phyloP scores from a whole-genome alignment of 2,888 invertebrate species.

The Drosophila subsilvestris region DNA sequence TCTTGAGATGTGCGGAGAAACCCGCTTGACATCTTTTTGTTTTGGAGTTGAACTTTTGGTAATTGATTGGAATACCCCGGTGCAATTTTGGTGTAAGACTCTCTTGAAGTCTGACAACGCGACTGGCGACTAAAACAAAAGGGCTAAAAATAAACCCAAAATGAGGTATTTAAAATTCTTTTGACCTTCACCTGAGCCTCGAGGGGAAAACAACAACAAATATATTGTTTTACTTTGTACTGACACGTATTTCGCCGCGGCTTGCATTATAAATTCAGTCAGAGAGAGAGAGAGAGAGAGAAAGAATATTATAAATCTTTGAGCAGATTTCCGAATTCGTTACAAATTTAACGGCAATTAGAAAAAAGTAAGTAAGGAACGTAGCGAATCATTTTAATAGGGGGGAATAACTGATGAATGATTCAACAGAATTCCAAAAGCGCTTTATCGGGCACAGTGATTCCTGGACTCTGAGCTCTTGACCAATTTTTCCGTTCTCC shows the following conservation, averaged over 20 bases:
- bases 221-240: slow-evolving; percentile 19
- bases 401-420: slow-evolving; percentile 24
- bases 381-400: slow-evolving; percentile 23
- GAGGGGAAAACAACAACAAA: slow-evolving; percentile 7
- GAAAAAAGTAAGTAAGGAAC: slow-evolving; percentile 52
- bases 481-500: slow-evolving; percentile 39
- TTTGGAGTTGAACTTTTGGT: slow-evolving; percentile 25
- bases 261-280: slow-evolving; percentile 15
- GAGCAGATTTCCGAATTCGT: slow-evolving; percentile 27
- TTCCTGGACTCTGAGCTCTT: slow-evolving; percentile 35
- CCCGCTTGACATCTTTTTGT: slow-evolving; percentile 17
- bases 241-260: slow-evolving; percentile 39
- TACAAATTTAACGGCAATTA: slow-evolving; percentile 69
- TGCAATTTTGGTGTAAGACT: slow-evolving; percentile 14
- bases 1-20: slow-evolving; percentile 1
- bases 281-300: neutral
- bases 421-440: slow-evolving; percentile 42
- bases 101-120: slow-evolving; percentile 27
- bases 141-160: slow-evolving; percentile 61
- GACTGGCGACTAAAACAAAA: slow-evolving; percentile 39
- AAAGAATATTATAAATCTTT: slow-evolving; percentile 5
- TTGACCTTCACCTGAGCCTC: slow-evolving; percentile 60
- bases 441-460: slow-evolving; percentile 32
- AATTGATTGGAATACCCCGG: slow-evolving; percentile 35
- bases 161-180: slow-evolving; percentile 52